These are phyloP conservation scores for Drosophila kuntzei DNA, from an alignment of 2,888 invertebrate species.

Conservation along the genomic window DNA sequence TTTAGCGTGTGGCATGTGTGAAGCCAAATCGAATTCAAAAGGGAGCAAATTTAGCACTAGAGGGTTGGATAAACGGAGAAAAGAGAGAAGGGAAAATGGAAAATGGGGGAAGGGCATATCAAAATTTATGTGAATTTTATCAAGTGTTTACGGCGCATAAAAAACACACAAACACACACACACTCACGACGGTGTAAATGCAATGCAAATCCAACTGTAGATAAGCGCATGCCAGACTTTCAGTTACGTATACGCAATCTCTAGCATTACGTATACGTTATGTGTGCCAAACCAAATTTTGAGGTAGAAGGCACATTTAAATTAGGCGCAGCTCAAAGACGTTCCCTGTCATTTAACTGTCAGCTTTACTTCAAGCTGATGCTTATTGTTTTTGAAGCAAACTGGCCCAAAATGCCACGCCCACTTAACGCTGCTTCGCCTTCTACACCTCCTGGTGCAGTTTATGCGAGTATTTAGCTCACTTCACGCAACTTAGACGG, in stretches of 20 bases:
- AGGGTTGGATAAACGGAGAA: too few relatives aligned
- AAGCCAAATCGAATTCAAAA: conserved; percentile 60
- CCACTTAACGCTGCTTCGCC: background rate
- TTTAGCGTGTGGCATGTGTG: conserved; percentile 62
- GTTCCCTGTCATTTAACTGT: conserved; percentile 70
- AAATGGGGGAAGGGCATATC: conserved; percentile 41
- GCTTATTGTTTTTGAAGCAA: conserved; percentile 61
- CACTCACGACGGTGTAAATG: conserved; percentile 43
- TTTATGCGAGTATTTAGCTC: conserved; percentile 47
- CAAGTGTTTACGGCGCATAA: conserved; percentile 77
- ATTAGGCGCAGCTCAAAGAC: conserved; percentile 32
- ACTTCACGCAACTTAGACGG: conserved; percentile 22
- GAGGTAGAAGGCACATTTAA: conserved; percentile 41
- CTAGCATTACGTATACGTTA: conserved; percentile 44
- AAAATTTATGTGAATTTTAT: conserved; percentile 78
- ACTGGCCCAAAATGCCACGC: background rate
- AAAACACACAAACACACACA: conserved; percentile 37
- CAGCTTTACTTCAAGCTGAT: conserved; percentile 55
- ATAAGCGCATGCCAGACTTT: conserved; percentile 35
- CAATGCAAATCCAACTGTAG: conserved; percentile 57
- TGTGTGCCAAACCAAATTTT: conserved; percentile 17
- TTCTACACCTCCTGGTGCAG: conserved; percentile 6
- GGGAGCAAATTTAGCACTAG: conserved; percentile 8
- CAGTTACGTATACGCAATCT: conserved; percentile 27
- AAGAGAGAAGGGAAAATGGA: background rate